Base-by-base conservation (phyloP, 2,113 vertebrate species). In the Pampusana beccarii region DNA sequence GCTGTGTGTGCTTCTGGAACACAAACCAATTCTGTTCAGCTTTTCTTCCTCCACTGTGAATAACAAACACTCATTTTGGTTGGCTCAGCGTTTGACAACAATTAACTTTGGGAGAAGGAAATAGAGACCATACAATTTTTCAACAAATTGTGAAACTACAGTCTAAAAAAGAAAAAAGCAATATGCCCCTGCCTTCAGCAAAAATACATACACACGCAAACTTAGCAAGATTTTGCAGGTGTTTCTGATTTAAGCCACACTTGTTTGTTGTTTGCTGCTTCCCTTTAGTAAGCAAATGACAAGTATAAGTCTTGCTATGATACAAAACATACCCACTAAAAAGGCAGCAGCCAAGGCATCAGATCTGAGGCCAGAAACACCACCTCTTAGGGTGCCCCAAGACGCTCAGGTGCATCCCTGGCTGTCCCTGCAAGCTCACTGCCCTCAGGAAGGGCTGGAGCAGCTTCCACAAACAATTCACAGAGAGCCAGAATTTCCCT, bases 201-300 rank as follows among this genome's bases (percentile, higher is more conserved):
- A 88, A 93, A 96, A 91, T 79, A 50, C 61, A 67, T 14, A 86
- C 91, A 94, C 69, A n/a, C 64, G 92, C 71, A 91, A 91, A 88
- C 85, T 90, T 80, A 62, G 77, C 71, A 13, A 48, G 64, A 86
- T 93, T 95, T 80, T 34, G 17, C 94, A 94, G 96, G 96, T 97
- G 97, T 94, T 97, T 95, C 93, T 97, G 93, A 97, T 97, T 96
- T 97, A 88, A 97, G 90, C 87, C 74, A 95, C 90, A 80, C 34
- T 97, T 97, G 73, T 94, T 96, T 97, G 94, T 90, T 97, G 67
- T 72, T 96, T 96, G 86, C 93, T 96, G 93, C 94, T 77, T 83
- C 48, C 20, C 20, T 77, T 94, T 19, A 26, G 46, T 36, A 87
- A 61, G 28, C 51, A 95, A 95, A 95, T 33, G 57, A 86, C 56